phyloP scores from a whole-genome alignment of 2,888 invertebrate species.

The Drosophila limbata region DNA sequence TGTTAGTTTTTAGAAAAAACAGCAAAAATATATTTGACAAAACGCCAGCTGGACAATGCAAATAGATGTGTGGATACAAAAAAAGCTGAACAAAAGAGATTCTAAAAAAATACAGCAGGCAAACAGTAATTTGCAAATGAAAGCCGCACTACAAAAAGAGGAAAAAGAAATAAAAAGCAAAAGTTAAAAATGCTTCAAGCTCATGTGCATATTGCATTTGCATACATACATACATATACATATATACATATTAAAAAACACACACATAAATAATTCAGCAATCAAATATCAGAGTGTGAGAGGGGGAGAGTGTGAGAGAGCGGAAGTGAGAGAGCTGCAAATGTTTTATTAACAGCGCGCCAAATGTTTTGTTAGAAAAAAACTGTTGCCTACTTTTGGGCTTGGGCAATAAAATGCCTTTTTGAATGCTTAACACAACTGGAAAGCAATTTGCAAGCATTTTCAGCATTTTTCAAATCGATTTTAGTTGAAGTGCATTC shows the following conservation, averaged over 20 bases:
- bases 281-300: constrained; percentile 28
- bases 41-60: constrained; percentile 53
- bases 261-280: constrained; percentile 72
- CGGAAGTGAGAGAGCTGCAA: background rate
- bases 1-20: constrained; percentile 18
- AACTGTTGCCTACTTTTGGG: constrained; percentile 58
- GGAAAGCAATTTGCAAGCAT: constrained; percentile 21
- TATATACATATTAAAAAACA: constrained; percentile 41
- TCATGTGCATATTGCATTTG: constrained; percentile 75
- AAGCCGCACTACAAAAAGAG: constrained; percentile 35
- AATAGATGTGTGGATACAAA: constrained; percentile 22
- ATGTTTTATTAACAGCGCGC: constrained; percentile 16
- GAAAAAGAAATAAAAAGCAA: constrained; percentile 23
- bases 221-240: constrained; percentile 59
- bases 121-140: constrained; percentile 72
- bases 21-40: constrained; percentile 36
- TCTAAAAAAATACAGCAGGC: constrained; percentile 62
- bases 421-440: constrained; percentile 22
- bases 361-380: constrained; percentile 18
- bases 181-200: constrained; percentile 37
- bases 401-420: constrained; percentile 37
- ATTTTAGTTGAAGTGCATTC: constrained; percentile 45
- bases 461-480: constrained; percentile 39
- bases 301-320: background rate
- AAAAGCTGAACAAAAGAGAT: constrained; percentile 7